These are phyloP conservation scores for Scaptomyza flava DNA, from an alignment of 2,888 invertebrate species.

Conservation along the genomic window DNA sequence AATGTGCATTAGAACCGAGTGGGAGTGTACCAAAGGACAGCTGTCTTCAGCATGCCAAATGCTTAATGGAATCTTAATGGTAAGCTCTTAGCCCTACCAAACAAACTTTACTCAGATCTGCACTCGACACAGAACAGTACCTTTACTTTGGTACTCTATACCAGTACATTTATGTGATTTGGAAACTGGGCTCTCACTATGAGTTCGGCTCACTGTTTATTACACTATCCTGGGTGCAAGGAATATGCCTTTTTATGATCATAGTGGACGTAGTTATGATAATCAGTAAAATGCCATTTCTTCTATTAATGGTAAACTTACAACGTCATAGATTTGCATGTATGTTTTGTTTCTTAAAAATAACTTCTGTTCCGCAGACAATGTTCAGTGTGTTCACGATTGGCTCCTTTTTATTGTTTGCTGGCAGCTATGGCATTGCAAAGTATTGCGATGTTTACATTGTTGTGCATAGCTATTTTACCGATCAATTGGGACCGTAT, in stretches of 20 bases:
- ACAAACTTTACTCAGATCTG: neutral
- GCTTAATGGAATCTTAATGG: constrained; percentile 40
- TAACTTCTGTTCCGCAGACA: constrained; percentile 5
- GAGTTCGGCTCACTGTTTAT: constrained; percentile 28
- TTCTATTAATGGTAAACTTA: constrained; percentile 29
- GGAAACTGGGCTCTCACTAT: neutral
- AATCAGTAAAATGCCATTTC: neutral
- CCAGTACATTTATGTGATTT: constrained; percentile 35
- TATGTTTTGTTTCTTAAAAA: too few species aligned
- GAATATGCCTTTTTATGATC: constrained; percentile 12
- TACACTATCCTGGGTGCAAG: constrained; percentile 36
- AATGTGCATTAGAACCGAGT: constrained; percentile 42
- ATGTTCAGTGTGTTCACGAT: neutral
- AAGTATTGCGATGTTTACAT: constrained; percentile 40
- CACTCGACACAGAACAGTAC: constrained; percentile 30
- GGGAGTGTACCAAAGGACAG: constrained; percentile 41
- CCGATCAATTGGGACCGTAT: constrained; percentile 26
- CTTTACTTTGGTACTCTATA: constrained; percentile 30
- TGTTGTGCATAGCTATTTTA: constrained; percentile 39
- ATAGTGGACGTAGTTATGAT: constrained; percentile 19
- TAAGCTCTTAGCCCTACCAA: constrained; percentile 17
- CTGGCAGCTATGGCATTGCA: constrained; percentile 32
- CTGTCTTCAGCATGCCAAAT: constrained; percentile 40
- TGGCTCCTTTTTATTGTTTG: constrained; percentile 22
- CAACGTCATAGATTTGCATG: neutral